Base-by-base conservation (phyloP, 2,888 invertebrate genomes). In the Steinernema carpocapsae region DNA sequence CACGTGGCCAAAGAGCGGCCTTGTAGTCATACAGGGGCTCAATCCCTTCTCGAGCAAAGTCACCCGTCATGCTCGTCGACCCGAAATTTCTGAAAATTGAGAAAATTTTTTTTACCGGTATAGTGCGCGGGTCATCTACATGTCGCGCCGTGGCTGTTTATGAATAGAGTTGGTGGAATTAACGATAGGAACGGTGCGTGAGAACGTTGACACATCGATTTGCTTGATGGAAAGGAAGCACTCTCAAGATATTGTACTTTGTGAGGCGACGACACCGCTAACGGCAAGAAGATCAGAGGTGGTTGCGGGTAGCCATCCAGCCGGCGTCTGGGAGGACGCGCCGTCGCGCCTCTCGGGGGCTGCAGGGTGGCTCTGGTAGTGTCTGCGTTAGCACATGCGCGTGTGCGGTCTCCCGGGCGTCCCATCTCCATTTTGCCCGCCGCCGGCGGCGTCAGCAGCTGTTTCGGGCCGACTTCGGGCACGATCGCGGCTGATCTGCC, bases 1-100 rank as follows among this genome's bases (percentile, higher is more conserved):
- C 77, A 0, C 78, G 56, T 1, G 82, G 82, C n/a, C 71, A 52
- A 2, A 81, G 74, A 10, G 77, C 76, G 26, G 75, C 76, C 43
- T 77, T 64, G 26, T 26, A 64, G 37, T 64, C 64, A 64, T 64
- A 37, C 12, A 64, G 32, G 4, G 64, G 64, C 37, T 64, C 64
- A 6, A 64, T 64, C 10, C 24, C 24, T n/a, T 52, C 24, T 3
- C 37, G 10, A 37, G 10, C 37, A 10, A 37, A 37, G 37, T 37
- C 37, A 37, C 37, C 37, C 37, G 37, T 37, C 37, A 37, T 37
- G 37, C 37, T 37, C 10, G 37, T 10, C 37, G 37, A 37, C 37
- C 10, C 37, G 37, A 37, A 37, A 37, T 10, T 37, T 37, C 37
- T 37, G 37, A 37, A 37, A 37, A 37, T 37, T 10, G 37, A 37